phyloP scores from a whole-genome alignment of 2,888 invertebrate genomes.

The Tinea semifulvella region DNA sequence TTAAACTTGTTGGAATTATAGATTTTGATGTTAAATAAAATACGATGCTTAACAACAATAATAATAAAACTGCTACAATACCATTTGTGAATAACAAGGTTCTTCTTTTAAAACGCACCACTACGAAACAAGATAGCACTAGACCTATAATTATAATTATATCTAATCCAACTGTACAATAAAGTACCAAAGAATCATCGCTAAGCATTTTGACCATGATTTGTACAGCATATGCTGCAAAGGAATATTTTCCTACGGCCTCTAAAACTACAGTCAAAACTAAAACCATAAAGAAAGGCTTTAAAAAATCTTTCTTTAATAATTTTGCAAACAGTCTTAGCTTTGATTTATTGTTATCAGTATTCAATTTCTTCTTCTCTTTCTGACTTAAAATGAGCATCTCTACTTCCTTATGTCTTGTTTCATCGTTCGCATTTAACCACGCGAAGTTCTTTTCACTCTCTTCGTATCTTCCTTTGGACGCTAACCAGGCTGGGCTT shows the following conservation, averaged over 20 bases:
- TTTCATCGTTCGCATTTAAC: slow-evolving; percentile 44
- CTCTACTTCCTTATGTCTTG: slow-evolving; percentile 27
- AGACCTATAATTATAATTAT: slow-evolving; percentile 27
- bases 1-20: neutral
- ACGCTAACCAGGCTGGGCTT: slow-evolving; percentile 69
- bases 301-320: slow-evolving; percentile 32
- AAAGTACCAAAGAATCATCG: slow-evolving; percentile 29
- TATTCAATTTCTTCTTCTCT: slow-evolving; percentile 18
- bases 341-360: slow-evolving; percentile 17
- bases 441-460: slow-evolving; percentile 58
- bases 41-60: slow-evolving; percentile 1
- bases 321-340: slow-evolving; percentile 29
- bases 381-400: slow-evolving; percentile 33
- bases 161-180: slow-evolving; percentile 35
- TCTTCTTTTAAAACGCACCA: slow-evolving; percentile 35
- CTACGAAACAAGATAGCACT: slow-evolving; percentile 32
- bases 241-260: slow-evolving; percentile 35
- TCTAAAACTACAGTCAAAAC: slow-evolving; percentile 31
- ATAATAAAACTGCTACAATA: slow-evolving; percentile 26
- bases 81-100: slow-evolving; percentile 36
- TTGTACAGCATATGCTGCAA: slow-evolving; percentile 39
- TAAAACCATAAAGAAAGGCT: slow-evolving; percentile 31
- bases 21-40: slow-evolving; percentile 6
- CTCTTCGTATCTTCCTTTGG: slow-evolving; percentile 48
- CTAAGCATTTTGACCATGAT: slow-evolving; percentile 35